phyloP scores from a whole-genome alignment of 2,888 invertebrate genomes.

The Heliothis peltigera region DNA sequence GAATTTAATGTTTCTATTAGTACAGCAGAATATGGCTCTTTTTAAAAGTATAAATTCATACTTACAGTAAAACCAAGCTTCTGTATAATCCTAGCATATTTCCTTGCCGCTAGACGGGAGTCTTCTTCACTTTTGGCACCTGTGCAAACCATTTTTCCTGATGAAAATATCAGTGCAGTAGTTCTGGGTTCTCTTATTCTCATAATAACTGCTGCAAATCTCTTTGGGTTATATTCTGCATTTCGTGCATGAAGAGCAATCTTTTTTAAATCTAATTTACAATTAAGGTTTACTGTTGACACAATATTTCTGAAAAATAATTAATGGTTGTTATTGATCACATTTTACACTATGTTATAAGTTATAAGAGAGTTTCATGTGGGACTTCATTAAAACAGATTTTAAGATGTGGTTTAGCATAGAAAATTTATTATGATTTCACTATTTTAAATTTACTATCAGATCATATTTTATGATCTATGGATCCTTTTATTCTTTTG shows the following conservation, averaged over 20 bases:
- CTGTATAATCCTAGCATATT: constrained; percentile 96
- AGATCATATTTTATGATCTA: too few relatives aligned
- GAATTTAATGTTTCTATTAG: too few relatives aligned
- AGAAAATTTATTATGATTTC: too few relatives aligned
- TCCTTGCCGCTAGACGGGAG: constrained; percentile 93
- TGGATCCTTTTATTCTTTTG: too few relatives aligned
- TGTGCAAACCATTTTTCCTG: constrained; percentile 96
- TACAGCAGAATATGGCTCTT: too few relatives aligned
- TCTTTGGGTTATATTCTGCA: constrained; percentile 99
- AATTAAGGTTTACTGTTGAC: constrained; percentile 98
- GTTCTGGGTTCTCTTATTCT: constrained; percentile 96
- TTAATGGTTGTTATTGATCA: not conserved
- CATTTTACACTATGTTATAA: not conserved
- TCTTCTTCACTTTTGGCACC: constrained; percentile 95
- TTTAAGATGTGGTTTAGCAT: too few relatives aligned
- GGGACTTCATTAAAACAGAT: too few relatives aligned
- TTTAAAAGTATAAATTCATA: constrained; percentile 42
- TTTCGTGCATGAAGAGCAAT: constrained; percentile 99
- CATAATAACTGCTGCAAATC: constrained; percentile 99
- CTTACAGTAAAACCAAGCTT: constrained; percentile 94
- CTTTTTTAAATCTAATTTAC: constrained; percentile 98
- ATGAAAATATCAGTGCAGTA: constrained; percentile 93
- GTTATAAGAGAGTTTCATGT: too few relatives aligned
- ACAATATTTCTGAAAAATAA: constrained; percentile 96
- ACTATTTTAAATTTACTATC: too few relatives aligned